Evolutionary conservation across 1,140 invertebrate genomes (phyloP), one percentile per base, ranked within the genome.

Genomic region (Anoplolepis gracilipes): DNA sequence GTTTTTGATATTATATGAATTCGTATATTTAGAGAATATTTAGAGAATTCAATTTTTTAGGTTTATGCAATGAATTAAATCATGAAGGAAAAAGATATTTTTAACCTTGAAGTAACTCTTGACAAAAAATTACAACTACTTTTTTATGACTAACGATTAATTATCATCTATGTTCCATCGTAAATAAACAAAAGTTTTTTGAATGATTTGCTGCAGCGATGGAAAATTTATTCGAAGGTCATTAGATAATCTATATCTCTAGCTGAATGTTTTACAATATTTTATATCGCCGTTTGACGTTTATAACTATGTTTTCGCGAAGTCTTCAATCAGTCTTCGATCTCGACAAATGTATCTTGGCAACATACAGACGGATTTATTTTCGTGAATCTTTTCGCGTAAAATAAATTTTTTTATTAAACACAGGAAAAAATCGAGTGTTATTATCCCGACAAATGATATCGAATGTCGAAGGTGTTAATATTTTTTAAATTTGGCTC

Each of bases 141-240:
- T 69, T 78, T 33, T 33, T 77, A 30, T 33, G n/a, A 30, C 22
- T 36, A 28, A 78, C 64, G 25, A 39, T 39, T 13, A 7, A 69
- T 79, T 69, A 69, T 42, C 19, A 4, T n/a, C 22, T 53, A 22
- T 10, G 8, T 22, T 53, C 8, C n/a, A 10, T 36, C 16, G 22
- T 70, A 55, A 53, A 36, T 79, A 10, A 22, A 39, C 46, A 79
- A 69, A 70, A 69, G 33, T 19, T 28, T n/a, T 28, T 69, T 79
- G 46, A 69, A 55, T 16, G 36, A 22, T 53, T 64, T 53, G 11
- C 22, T 39, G 13, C 30, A 28, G 30, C 22, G 22, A 11, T 39
- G 33, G 62, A 69, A 79, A 69, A 55, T 55, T 70, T 79, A 69
- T 70, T 55, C 46, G 64, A 79, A 79, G 62, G 77, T 11, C 42